These are phyloP conservation scores for Drosophila barbarae DNA, from an alignment of 2,888 invertebrate genomes.

Conservation along the genomic window DNA sequence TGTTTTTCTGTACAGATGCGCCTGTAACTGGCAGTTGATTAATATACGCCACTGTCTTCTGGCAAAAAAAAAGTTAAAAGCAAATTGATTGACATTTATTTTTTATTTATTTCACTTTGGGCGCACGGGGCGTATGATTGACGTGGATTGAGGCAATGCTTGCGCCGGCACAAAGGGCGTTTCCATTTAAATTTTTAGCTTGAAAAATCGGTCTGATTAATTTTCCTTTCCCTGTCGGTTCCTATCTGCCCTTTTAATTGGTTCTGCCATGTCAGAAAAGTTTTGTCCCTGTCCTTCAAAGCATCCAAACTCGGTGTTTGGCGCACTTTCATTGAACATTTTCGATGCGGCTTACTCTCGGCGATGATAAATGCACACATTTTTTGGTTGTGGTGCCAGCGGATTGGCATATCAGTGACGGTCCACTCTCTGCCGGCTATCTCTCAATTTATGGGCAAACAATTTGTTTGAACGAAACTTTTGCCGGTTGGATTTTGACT, in stretches of 20 bases:
- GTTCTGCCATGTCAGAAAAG: constrained; percentile 13
- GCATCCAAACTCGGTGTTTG: not conserved
- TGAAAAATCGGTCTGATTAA: constrained; percentile 18
- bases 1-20: constrained; percentile 22
- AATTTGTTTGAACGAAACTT: constrained; percentile 26
- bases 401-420: constrained; percentile 1
- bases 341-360: not conserved
- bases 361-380: constrained; percentile 11
- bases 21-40: constrained; percentile 67
- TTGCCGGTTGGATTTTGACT: constrained; percentile 1
- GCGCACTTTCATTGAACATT: not conserved
- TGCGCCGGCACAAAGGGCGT: not conserved
- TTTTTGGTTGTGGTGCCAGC: not conserved
- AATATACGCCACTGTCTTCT: constrained; percentile 46
- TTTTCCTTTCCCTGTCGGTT: constrained; percentile 1
- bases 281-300: constrained; percentile 10
- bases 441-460: constrained; percentile 19
- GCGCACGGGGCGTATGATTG: constrained; percentile 55
- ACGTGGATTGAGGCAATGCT: constrained; percentile 32
- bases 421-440: constrained; percentile 14
- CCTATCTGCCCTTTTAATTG: constrained; percentile 25
- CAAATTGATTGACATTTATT: constrained; percentile 43
- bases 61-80: constrained; percentile 31
- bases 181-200: constrained; percentile 25
- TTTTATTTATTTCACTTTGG: constrained; percentile 13